Percentiles rank a stretch among this genome's conserved stretches.
Conservation (phyloP, 2,888 invertebrate genomes). For the Mellilla xanthometata region DNA sequence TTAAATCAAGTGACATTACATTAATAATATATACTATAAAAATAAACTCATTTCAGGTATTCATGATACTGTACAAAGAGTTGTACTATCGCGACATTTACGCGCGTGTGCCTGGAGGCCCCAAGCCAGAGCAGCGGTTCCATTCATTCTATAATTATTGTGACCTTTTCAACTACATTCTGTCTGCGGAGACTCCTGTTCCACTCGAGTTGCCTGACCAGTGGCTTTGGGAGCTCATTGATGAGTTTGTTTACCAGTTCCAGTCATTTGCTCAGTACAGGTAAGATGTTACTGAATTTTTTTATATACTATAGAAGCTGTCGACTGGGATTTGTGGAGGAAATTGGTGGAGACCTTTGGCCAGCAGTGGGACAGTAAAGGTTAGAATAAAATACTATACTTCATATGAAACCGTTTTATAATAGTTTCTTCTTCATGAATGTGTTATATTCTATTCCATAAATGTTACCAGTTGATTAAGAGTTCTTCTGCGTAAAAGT, state of each 20-base stretch:
- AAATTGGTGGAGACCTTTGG: too few species aligned
- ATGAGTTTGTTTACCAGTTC: constrained; percentile 99
- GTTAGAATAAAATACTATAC: too few species aligned
- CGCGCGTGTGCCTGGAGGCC: constrained; percentile 94
- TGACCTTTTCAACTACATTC: constrained; percentile 97
- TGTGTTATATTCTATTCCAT: too few species aligned
- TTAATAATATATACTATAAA: too few species aligned
- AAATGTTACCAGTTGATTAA: too few species aligned
- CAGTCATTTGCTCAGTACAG: constrained; percentile 95
- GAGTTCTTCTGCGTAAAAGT: too few species aligned
- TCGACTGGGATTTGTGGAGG: too few species aligned
- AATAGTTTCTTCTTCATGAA: too few species aligned
- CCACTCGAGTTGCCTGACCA: constrained; percentile 96
- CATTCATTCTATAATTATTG: constrained; percentile 99
- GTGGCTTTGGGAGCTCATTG: constrained; percentile 99
- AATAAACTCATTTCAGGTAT: constrained; percentile 82
- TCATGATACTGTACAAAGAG: constrained; percentile 98
- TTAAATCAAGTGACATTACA: too few species aligned
- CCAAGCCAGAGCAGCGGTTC: constrained; percentile 95
- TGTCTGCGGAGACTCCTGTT: constrained; percentile 94
- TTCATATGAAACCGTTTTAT: too few species aligned
- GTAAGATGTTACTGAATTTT: constrained; percentile 49
- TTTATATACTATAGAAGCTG: too few species aligned
- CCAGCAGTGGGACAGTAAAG: too few species aligned
- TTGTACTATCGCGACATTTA: constrained; percentile 98